Conservation (phyloP, 2,113 vertebrate genomes). For the Cheirogaleus medius region DNA sequence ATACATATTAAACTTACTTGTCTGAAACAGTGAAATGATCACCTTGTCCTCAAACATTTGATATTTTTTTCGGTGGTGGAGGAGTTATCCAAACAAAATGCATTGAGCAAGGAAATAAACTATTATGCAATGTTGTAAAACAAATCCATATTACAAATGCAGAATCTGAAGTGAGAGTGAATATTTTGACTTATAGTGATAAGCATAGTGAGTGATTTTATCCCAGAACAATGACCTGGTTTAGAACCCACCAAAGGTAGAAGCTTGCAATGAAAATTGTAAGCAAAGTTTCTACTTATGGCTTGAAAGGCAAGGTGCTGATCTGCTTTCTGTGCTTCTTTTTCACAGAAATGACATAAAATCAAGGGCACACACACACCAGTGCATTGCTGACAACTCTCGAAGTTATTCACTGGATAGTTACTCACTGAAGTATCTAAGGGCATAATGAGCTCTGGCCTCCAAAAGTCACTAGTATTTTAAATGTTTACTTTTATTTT, state of each 20-base stretch:
- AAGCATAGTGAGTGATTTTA: background rate
- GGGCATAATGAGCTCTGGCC: rapidly evolving
- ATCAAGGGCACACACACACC: background rate
- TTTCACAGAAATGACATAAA: background rate
- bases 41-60: background rate
- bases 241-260: background rate
- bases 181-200: background rate
- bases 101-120: background rate
- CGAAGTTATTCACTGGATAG: too few species aligned
- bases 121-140: background rate
- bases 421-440: too few species aligned
- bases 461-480: background rate
- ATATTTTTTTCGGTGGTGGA: background rate
- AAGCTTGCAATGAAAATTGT: rapidly evolving
- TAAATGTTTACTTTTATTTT: background rate
- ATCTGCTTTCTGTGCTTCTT: background rate
- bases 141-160: background rate
- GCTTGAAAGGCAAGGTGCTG: background rate
- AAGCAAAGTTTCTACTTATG: background rate
- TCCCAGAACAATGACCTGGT: background rate
- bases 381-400: background rate
- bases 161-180: background rate
- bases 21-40: background rate
- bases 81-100: background rate
- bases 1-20: background rate